Evolutionary conservation across 2,797 vertebrate genomes (phyloP).

Genomic region (Hephaestus fuliginosus): DNA sequence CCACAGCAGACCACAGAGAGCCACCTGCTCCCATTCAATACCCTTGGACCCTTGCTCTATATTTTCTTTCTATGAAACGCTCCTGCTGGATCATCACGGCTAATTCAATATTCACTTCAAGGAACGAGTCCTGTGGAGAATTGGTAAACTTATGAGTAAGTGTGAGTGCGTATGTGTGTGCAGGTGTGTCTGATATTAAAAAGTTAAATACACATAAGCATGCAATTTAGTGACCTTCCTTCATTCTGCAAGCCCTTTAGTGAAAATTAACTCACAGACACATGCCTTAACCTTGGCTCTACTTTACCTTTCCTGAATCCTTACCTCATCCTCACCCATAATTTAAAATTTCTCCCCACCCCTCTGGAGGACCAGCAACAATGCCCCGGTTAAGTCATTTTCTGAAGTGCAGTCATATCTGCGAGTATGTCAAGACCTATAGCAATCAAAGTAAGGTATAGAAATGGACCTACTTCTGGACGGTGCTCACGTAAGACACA

Average conservation of each 20-base stretch:
- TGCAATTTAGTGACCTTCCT: constrained; percentile 20
- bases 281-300: constrained; percentile 13
- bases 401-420: constrained; percentile 29
- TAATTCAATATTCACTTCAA: constrained; percentile 73
- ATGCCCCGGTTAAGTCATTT: constrained; percentile 10
- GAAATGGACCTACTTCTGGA: constrained; percentile 10
- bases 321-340: constrained; percentile 12
- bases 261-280: constrained; percentile 29
- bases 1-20: constrained; percentile 68
- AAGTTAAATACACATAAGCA: constrained; percentile 26
- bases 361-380: constrained; percentile 18
- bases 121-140: constrained; percentile 59
- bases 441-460: constrained; percentile 11
- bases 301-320: constrained; percentile 18
- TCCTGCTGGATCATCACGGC: constrained; percentile 61
- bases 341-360: constrained; percentile 30
- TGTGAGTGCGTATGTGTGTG: constrained; percentile 7
- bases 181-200: constrained; percentile 3
- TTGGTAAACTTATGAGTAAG: constrained; percentile 18
- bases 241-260: constrained; percentile 1
- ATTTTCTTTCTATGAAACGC: constrained; percentile 68
- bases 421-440: background rate
- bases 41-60: constrained; percentile 60
- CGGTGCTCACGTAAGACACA: constrained; percentile 5
- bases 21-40: constrained; percentile 74